These are phyloP conservation scores for Gymnodraco acuticeps DNA, from an alignment of 2,797 vertebrate species.

Conservation along the genomic window DNA sequence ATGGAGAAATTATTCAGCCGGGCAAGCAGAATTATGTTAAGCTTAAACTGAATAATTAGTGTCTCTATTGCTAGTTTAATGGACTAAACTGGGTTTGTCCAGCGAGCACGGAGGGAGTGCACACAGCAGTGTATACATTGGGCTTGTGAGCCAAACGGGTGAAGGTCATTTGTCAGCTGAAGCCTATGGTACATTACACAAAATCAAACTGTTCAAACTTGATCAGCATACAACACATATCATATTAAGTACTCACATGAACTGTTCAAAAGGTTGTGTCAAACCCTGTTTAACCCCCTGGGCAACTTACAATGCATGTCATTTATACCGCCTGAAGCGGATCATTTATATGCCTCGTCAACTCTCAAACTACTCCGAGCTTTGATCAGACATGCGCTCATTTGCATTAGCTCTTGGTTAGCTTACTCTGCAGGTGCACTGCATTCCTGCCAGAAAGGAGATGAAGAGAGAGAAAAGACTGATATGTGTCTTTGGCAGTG, in stretches of 20 bases:
- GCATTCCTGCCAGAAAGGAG: conserved; percentile 69
- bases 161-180: conserved; percentile 69
- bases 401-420: conserved; percentile 74
- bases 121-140: conserved; percentile 40
- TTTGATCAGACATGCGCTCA: conserved; percentile 71
- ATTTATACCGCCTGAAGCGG: conserved; percentile 48
- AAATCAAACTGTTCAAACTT: conserved; percentile 66
- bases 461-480: conserved; percentile 56
- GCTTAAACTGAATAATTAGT: conserved; percentile 36
- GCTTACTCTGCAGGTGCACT: conserved; percentile 77
- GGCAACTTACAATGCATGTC: conserved; percentile 36
- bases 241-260: conserved; percentile 32
- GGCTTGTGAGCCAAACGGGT: conserved; percentile 58
- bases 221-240: conserved; percentile 44
- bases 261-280: conserved; percentile 34
- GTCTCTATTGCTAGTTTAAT: conserved; percentile 47
- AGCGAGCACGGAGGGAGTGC: conserved; percentile 37
- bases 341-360: conserved; percentile 71
- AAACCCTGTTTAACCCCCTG: conserved; percentile 57
- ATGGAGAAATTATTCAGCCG: background rate
- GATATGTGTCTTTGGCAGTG: conserved; percentile 65
- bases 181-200: conserved; percentile 66
- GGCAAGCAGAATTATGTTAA: conserved; percentile 11
- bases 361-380: conserved; percentile 60
- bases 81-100: conserved; percentile 46